These are phyloP conservation scores for Engystomops pustulosus DNA, from an alignment of 2,113 vertebrate genomes.

Conservation along the genomic window DNA sequence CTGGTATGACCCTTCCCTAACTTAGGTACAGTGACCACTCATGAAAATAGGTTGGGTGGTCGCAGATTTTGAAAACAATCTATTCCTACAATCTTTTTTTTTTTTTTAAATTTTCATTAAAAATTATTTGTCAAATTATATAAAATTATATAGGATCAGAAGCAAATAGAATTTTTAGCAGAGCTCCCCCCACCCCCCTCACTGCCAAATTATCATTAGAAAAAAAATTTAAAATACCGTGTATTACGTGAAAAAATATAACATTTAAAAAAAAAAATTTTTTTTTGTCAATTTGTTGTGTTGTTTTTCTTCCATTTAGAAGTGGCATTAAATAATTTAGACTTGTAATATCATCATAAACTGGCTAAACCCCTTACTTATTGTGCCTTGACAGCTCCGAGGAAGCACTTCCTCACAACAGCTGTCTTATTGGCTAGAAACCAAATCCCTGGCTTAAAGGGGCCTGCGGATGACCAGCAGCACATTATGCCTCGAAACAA, in stretches of 20 bases:
- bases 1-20: too few species aligned
- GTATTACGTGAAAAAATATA: too few species aligned
- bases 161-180: background rate
- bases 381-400: slow-evolving; percentile 88
- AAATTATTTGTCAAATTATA: background rate
- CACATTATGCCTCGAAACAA: slow-evolving; percentile 77
- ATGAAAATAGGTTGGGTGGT: too few species aligned
- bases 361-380: slow-evolving; percentile 78
- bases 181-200: too few species aligned
- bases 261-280: background rate
- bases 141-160: too few species aligned
- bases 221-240: too few species aligned
- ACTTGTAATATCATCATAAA: slow-evolving; percentile 51
- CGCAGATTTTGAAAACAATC: too few species aligned
- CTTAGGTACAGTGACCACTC: too few species aligned
- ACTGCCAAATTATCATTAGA: background rate
- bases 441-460: slow-evolving; percentile 88
- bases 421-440: slow-evolving; percentile 95
- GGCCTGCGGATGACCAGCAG: slow-evolving; percentile 79
- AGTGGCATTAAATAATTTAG: background rate
- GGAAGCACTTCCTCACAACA: slow-evolving; percentile 92
- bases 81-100: too few species aligned
- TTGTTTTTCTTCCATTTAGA: background rate
- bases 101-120: too few species aligned
- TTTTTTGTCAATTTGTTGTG: background rate